These are phyloP conservation scores for Drosophila santomea DNA, from an alignment of 1,140 invertebrate species.

Conservation along the genomic window DNA sequence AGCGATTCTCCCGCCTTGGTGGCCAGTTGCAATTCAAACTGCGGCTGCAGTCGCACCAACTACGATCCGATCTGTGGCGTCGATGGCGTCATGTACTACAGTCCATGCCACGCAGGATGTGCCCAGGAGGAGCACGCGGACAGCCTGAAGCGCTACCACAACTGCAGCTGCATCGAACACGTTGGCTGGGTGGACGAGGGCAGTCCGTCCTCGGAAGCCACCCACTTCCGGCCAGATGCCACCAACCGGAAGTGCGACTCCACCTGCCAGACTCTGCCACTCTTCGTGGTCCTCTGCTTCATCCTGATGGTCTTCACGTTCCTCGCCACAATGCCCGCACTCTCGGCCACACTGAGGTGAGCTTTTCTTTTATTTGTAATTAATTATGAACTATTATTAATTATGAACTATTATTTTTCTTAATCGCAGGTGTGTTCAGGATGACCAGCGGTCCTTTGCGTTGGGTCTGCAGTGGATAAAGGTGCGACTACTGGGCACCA, in stretches of 20 bases:
- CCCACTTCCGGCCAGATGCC: slow-evolving; percentile 23
- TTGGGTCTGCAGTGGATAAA: slow-evolving; percentile 95
- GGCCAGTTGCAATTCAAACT: slow-evolving; percentile 88
- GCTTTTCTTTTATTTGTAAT: not conserved
- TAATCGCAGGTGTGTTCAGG: slow-evolving; percentile 89
- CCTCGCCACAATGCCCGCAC: slow-evolving; percentile 90
- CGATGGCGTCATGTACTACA: slow-evolving; percentile 93
- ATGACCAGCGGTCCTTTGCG: slow-evolving; percentile 93
- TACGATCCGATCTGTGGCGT: slow-evolving; percentile 90
- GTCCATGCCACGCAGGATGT: slow-evolving; percentile 94
- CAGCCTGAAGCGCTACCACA: slow-evolving; percentile 84
- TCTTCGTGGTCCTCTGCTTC: slow-evolving; percentile 89
- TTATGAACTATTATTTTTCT: not conserved
- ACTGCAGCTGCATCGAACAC: slow-evolving; percentile 86
- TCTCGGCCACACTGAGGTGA: slow-evolving; percentile 91
- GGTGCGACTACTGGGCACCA: slow-evolving; percentile 92
- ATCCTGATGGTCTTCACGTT: slow-evolving; percentile 91
- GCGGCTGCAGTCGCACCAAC: slow-evolving; percentile 86
- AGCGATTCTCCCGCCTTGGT: slow-evolving; percentile 62
- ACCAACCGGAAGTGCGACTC: slow-evolving; percentile 86
- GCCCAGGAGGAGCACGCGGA: slow-evolving; percentile 80
- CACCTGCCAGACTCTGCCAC: slow-evolving; percentile 87
- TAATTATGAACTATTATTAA: too few species aligned
- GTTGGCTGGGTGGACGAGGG: slow-evolving; percentile 20
- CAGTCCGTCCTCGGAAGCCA: not conserved